A percentile compares a stretch with the other conserved stretches of the same genome.
Conservation (phyloP, 1,140 invertebrate genomes). For the Microplitis demolitor region DNA sequence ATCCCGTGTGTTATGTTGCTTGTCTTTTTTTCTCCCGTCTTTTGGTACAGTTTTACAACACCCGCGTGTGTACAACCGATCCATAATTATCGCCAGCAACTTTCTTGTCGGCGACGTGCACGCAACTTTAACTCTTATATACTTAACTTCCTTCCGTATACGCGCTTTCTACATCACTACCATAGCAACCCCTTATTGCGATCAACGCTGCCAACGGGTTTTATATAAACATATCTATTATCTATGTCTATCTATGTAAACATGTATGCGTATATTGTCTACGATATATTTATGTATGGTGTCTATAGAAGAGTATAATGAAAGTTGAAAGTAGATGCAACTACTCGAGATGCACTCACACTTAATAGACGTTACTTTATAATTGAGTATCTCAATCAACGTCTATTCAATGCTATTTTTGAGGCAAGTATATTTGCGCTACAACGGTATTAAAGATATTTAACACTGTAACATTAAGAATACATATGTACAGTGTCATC, state of each 20-base stretch:
- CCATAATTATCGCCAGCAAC: conserved; percentile 42
- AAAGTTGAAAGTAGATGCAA: background rate
- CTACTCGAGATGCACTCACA: background rate
- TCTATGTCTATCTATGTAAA: background rate
- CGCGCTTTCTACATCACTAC: conserved; percentile 2
- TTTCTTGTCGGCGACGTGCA: conserved; percentile 31
- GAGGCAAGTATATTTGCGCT: too few relatives aligned
- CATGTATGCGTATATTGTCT: background rate
- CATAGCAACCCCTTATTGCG: background rate
- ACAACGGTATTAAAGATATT: too few relatives aligned
- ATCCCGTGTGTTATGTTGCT: background rate
- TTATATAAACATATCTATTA: background rate
- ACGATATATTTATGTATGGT: too few relatives aligned
- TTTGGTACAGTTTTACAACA: too few relatives aligned
- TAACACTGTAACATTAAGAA: too few relatives aligned
- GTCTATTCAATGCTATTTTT: background rate
- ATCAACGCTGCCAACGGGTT: conserved; percentile 1
- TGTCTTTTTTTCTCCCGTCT: background rate
- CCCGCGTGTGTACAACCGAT: conserved; percentile 18
- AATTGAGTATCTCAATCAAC: background rate
- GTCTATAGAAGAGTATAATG: background rate
- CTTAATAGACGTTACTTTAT: background rate
- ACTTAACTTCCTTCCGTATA: conserved; percentile 19
- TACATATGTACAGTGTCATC: too few relatives aligned
- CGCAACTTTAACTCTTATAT: conserved; percentile 20